A percentile compares a stretch with the other conserved stretches of the same genome.
These are phyloP conservation scores for Linnaemya vulpina DNA, from an alignment of 2,888 invertebrate genomes.

Conservation along the genomic window DNA sequence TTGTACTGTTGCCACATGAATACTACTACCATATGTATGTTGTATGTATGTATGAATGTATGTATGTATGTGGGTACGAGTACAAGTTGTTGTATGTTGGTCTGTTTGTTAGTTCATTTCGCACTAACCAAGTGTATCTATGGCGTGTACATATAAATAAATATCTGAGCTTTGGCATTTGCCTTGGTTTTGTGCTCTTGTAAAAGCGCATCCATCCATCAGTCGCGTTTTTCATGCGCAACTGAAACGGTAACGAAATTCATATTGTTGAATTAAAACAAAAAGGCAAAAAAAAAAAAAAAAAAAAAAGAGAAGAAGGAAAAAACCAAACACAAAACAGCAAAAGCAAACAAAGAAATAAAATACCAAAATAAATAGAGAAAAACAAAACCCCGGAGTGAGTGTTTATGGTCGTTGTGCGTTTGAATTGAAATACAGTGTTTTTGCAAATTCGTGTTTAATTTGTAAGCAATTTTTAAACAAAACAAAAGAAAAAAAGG, in stretches of 20 bases:
- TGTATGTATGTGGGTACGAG: too few species aligned
- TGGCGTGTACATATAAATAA: slow-evolving; percentile 16
- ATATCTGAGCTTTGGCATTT: slow-evolving; percentile 69
- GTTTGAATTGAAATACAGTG: slow-evolving; percentile 44
- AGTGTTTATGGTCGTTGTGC: slow-evolving; percentile 32
- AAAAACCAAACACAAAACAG: slow-evolving; percentile 13
- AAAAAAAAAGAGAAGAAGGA: not conserved
- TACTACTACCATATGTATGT: slow-evolving; percentile 7
- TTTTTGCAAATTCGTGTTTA: slow-evolving; percentile 47
- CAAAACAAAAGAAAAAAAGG: not conserved
- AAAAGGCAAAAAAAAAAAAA: not conserved
- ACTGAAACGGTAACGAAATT: slow-evolving; percentile 71
- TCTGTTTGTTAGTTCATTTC: slow-evolving; percentile 7
- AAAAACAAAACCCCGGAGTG: not conserved
- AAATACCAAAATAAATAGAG: slow-evolving; percentile 1
- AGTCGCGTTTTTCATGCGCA: slow-evolving; percentile 73
- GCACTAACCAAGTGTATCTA: not conserved
- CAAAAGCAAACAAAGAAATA: slow-evolving; percentile 20
- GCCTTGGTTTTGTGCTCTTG: slow-evolving; percentile 70
- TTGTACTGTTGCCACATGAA: slow-evolving; percentile 49
- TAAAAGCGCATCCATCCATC: slow-evolving; percentile 71
- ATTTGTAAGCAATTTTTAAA: slow-evolving; percentile 57
- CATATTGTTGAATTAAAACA: slow-evolving; percentile 50
- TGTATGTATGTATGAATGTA: too few species aligned
- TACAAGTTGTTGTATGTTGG: slow-evolving; percentile 11